Evolutionary conservation across 53 echinoderm and acorn worm species (phyloP), one percentile per base, ranked within the genome.

Genomic region (Patiria pectinifera): DNA sequence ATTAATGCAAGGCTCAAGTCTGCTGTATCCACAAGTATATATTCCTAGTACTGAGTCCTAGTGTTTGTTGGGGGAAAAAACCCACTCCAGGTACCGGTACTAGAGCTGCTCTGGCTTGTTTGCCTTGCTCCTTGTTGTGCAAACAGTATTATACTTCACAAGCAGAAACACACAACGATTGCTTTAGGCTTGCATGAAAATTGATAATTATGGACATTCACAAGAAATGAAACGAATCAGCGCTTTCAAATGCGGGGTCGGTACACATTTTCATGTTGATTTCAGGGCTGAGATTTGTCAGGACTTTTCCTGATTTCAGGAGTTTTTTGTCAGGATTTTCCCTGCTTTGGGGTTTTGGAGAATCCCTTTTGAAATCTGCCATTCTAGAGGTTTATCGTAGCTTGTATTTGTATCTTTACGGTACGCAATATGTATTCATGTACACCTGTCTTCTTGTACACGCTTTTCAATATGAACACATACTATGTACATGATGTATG

Each of bases 121-220:
- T 80, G 81, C 81, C 18, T 48, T 80, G 47, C 81, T 80, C 47
- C 21, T 80, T 48, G 48, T 47, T 80, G 81, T 80, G 49, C 81
- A 80, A 80, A 80, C 81, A 76, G 11, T 11, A 26, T 76, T 76
- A 76, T 10, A 76, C 26, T 8, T 74, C 21, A 22, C 74, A 22
- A 24, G 35, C 25, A 24, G 44, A 43, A 76, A 23, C 77, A 26
- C 23, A 76, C 6, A 15, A 15, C 16, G 4, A 69, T 21, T 21
- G 25, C n/a, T 76, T 5, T 12, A 11, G 77, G 77, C n/a, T n/a
- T 21, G 77, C 77, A 76, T 26, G 77, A 21, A 76, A 76, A n/a
- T 76, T n/a, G 23, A 76, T n/a, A 76, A 76, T 25, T 69, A 21
- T 69, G 16, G 21, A 18, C 16, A 21, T 69, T 69, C 15, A 69